Conservation (phyloP, 2,113 vertebrate species). For the Entosphenus tridentatus region DNA sequence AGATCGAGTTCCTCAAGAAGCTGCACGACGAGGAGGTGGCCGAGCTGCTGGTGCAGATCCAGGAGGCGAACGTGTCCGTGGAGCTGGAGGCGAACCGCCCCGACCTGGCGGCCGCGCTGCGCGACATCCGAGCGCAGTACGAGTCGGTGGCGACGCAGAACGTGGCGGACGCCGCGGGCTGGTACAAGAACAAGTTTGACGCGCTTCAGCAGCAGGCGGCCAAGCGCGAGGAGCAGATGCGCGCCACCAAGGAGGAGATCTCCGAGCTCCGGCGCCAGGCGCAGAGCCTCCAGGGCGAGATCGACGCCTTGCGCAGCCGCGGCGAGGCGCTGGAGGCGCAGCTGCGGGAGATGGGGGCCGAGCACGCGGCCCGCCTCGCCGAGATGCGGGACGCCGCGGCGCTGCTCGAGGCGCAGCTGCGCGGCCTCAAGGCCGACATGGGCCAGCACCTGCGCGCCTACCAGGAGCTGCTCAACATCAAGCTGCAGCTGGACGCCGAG, state of each 20-base stretch:
- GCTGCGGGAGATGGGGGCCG: slow-evolving; percentile 31
- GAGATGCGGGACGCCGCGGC: slow-evolving; percentile 21
- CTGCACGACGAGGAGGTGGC: slow-evolving; percentile 25
- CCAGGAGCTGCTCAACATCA: slow-evolving; percentile 29
- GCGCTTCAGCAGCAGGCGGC: slow-evolving; percentile 26
- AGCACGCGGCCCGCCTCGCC: slow-evolving; percentile 25
- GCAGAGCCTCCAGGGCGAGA: slow-evolving; percentile 31
- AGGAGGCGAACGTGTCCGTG: slow-evolving; percentile 21
- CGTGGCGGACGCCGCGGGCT: slow-evolving; percentile 35
- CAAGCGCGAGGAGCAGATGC: slow-evolving; percentile 28
- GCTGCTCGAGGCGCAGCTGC: slow-evolving; percentile 31
- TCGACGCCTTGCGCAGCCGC: slow-evolving; percentile 22
- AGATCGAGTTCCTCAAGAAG: slow-evolving; percentile 33
- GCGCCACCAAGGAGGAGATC: slow-evolving; percentile 32
- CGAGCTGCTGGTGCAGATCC: slow-evolving; percentile 29
- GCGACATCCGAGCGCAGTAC: slow-evolving; percentile 23
- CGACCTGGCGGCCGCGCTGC: slow-evolving; percentile 24
- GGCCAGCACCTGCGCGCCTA: slow-evolving; percentile 24
- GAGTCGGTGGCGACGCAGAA: slow-evolving; percentile 28
- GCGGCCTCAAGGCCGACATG: slow-evolving; percentile 31
- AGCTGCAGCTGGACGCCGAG: slow-evolving; percentile 36
- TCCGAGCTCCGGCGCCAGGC: slow-evolving; percentile 23
- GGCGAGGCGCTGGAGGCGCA: slow-evolving; percentile 28
- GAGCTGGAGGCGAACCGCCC: slow-evolving; percentile 22
- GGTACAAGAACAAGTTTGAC: slow-evolving; percentile 41